These are phyloP conservation scores for Urocynchramus pylzowi DNA, from an alignment of 2,113 vertebrate genomes.

Conservation along the genomic window DNA sequence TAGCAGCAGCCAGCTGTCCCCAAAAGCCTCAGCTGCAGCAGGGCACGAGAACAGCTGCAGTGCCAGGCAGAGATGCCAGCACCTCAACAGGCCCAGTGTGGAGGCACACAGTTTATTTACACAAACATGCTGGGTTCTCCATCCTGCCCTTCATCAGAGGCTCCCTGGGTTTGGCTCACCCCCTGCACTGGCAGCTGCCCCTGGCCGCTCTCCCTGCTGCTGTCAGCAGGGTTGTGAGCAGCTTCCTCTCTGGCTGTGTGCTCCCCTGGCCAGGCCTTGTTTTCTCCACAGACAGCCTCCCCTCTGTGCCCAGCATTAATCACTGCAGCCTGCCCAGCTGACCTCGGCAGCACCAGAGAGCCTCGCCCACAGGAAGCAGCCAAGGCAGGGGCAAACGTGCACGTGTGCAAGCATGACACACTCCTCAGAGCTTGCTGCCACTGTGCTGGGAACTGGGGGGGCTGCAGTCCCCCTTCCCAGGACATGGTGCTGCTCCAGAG, in stretches of 20 bases:
- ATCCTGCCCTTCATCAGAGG: not conserved
- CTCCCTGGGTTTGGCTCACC: not conserved
- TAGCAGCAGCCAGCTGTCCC: not conserved
- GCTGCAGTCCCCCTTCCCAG: not conserved
- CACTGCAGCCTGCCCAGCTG: not conserved
- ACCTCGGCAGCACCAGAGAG: not conserved
- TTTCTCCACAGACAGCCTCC: not conserved
- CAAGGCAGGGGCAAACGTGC: rapidly evolving
- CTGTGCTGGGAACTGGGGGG: not conserved
- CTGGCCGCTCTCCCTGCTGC: not conserved
- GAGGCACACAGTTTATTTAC: not conserved
- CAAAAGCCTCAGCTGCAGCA: not conserved
- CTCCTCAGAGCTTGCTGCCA: not conserved
- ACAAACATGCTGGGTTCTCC: not conserved
- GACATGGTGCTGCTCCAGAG: not conserved
- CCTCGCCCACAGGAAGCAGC: not conserved
- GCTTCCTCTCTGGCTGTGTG: not conserved
- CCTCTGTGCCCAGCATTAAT: not conserved
- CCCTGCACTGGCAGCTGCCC: not conserved
- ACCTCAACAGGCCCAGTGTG: not conserved
- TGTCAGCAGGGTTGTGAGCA: conserved; percentile 4
- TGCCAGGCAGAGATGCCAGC: not conserved
- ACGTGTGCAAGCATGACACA: rapidly evolving
- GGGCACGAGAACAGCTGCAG: not conserved
- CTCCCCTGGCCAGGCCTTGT: not conserved